phyloP scores from a whole-genome alignment of 2,888 invertebrate genomes.

The Drosophila ezoana region DNA sequence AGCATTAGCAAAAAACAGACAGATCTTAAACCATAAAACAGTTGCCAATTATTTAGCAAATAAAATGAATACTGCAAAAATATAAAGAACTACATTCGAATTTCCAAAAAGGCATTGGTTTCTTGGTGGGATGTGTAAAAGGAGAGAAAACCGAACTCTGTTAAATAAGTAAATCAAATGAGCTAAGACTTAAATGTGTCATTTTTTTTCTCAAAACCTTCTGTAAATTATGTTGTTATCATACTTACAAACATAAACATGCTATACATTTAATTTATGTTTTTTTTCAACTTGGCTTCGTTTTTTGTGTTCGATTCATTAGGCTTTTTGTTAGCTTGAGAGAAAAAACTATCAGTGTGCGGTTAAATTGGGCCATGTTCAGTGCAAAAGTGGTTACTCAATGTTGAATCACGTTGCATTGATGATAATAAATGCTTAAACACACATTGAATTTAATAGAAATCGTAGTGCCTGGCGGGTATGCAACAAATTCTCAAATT shows the following conservation, averaged over 20 bases:
- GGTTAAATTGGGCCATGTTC: not conserved
- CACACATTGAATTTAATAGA: slow-evolving; percentile 7
- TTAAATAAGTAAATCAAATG: slow-evolving; percentile 24
- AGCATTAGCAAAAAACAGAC: slow-evolving; percentile 13
- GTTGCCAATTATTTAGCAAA: slow-evolving; percentile 49
- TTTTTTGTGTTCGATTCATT: slow-evolving; percentile 35
- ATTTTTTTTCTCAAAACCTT: slow-evolving; percentile 75
- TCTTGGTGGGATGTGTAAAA: slow-evolving; percentile 90
- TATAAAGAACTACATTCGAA: slow-evolving; percentile 21
- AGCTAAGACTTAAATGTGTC: slow-evolving; percentile 41
- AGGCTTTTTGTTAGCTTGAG: slow-evolving; percentile 32
- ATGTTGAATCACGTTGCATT: slow-evolving; percentile 23
- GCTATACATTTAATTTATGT: slow-evolving; percentile 15
- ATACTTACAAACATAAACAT: slow-evolving; percentile 22
- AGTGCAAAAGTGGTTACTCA: slow-evolving; percentile 2
- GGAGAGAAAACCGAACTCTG: slow-evolving; percentile 14
- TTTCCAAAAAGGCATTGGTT: slow-evolving; percentile 88
- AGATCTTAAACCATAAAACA: slow-evolving; percentile 23
- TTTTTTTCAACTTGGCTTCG: slow-evolving; percentile 36
- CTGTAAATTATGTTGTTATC: slow-evolving; percentile 80
- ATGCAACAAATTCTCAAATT: slow-evolving; percentile 35
- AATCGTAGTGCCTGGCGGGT: slow-evolving; percentile 38
- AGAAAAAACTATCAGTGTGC: slow-evolving; percentile 9
- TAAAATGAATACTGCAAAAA: slow-evolving; percentile 32
- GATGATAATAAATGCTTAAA: slow-evolving; percentile 16